Base-by-base conservation (phyloP, 2,113 vertebrate species). In the Trinectes maculatus region DNA sequence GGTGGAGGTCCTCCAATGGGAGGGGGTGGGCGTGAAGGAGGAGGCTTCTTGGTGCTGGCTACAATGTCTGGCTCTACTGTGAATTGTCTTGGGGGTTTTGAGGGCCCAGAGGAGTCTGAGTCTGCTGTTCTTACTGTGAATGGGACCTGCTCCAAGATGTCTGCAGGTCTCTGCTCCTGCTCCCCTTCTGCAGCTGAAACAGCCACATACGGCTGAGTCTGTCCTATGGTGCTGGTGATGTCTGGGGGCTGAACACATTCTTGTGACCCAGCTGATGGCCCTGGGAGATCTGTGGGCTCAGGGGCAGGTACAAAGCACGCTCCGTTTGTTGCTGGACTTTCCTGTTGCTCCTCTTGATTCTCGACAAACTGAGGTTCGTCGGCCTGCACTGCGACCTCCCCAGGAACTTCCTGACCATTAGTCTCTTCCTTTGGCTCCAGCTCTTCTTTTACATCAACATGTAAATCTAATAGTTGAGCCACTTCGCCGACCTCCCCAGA, bases 11-110 rank as follows among this genome's bases (percentile, higher is more conserved):
- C 89, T 1, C 94, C 93, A 0, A 86, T 36, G 1, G 96, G 97
- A 83, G 93, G 96, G 0, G 96, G 96, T 1, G 97, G 97, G 7
- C 96, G 93, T 11, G 93, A 88, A 0, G 98, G 98, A 10, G 93
- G 94, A 34, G 94, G 92, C 60, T 96, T 99, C 91, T 99, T 99
- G 9, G 97, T 99, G 91, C 96, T 99, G 9, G 97, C 97, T 63
- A 99, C 97, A 52, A 99, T 98, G 85, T 99, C 98, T 8, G 98
- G 98, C 81, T 99, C 97, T 11, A 92, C 89, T 24, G 92, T 93
- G 52, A 97, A 92, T 44, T 98, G 96, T 24, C 95, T 91, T 1
- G 96, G 96, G 0, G 96, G 94, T 79, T 99, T 99, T 11, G 91
- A 85, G 0, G 96, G 96, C 11, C 94, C 91, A 2, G 87, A 85